A percentile compares a stretch with the other conserved stretches of the same genome.
These are phyloP conservation scores for Poecilia latipinna DNA, from an alignment of 2,113 vertebrate species.

Conservation along the genomic window DNA sequence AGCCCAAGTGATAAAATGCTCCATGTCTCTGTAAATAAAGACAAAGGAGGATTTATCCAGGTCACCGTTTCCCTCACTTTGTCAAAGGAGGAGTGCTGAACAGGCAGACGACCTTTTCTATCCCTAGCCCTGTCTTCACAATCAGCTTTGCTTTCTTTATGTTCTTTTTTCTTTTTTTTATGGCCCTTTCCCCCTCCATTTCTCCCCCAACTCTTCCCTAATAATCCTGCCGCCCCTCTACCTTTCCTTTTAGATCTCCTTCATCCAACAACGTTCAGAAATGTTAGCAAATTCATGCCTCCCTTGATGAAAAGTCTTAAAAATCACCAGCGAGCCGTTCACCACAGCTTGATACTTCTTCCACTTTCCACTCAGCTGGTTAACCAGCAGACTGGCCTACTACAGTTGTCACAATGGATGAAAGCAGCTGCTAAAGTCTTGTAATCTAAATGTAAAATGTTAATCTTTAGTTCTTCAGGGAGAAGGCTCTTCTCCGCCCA, in stretches of 20 bases:
- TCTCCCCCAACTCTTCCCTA: background rate
- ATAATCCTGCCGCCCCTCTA: background rate
- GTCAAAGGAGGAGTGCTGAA: conserved; percentile 54
- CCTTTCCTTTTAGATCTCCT: background rate
- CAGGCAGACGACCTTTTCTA: conserved; percentile 70
- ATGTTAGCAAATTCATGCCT: background rate
- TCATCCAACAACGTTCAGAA: background rate
- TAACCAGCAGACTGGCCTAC: background rate
- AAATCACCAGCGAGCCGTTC: conserved; percentile 1
- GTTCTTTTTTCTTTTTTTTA: conserved; percentile 3
- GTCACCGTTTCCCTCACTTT: conserved; percentile 45
- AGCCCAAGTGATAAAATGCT: conserved; percentile 31
- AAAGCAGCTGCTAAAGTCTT: conserved; percentile 30
- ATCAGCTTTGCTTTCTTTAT: conserved; percentile 8
- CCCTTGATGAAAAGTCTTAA: background rate
- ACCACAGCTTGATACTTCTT: background rate
- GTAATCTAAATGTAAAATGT: conserved; percentile 55
- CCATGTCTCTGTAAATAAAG: conserved; percentile 49
- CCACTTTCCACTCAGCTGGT: background rate
- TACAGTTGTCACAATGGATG: conserved; percentile 16
- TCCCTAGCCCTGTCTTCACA: conserved; percentile 23
- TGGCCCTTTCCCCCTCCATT: conserved; percentile 1
- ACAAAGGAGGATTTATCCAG: conserved; percentile 54
- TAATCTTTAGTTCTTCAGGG: conserved; percentile 49
- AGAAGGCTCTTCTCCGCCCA: conserved; percentile 30